Conservation (phyloP, 1,140 invertebrate genomes). For the Antheraea mylitta region DNA sequence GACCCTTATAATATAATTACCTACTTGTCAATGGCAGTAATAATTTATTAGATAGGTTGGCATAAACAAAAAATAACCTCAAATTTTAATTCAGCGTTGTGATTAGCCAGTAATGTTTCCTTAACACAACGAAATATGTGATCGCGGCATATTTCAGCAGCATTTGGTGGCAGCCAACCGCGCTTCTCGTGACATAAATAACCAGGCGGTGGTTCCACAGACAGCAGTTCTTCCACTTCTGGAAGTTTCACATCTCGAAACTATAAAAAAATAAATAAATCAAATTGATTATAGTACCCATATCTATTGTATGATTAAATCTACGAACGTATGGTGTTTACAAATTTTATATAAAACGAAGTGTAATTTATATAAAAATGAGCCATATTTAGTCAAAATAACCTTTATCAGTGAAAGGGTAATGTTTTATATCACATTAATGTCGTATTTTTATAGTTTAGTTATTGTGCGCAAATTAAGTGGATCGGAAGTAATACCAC, state of each 20-base stretch:
- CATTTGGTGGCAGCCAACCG: constrained; percentile 87
- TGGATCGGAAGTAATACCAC: too few relatives aligned
- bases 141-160: constrained; percentile 78
- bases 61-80: constrained; percentile 38
- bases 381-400: too few relatives aligned
- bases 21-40: too few relatives aligned
- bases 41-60: too few relatives aligned
- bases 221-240: constrained; percentile 90
- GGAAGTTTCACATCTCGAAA: constrained; percentile 91
- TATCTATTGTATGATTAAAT: too few relatives aligned
- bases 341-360: too few relatives aligned
- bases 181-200: constrained; percentile 84
- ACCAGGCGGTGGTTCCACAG: constrained; percentile 83
- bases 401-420: background rate
- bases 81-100: constrained; percentile 48
- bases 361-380: too few relatives aligned
- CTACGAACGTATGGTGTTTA: too few relatives aligned
- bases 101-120: constrained; percentile 42
- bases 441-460: background rate
- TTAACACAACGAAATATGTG: constrained; percentile 56
- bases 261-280: constrained; percentile 75
- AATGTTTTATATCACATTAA: background rate
- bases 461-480: too few relatives aligned
- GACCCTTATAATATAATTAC: too few relatives aligned
- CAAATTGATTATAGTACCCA: too few relatives aligned